These are phyloP conservation scores for Nipponacmea schrenckii DNA, from an alignment of 2,888 invertebrate species.

Conservation along the genomic window DNA sequence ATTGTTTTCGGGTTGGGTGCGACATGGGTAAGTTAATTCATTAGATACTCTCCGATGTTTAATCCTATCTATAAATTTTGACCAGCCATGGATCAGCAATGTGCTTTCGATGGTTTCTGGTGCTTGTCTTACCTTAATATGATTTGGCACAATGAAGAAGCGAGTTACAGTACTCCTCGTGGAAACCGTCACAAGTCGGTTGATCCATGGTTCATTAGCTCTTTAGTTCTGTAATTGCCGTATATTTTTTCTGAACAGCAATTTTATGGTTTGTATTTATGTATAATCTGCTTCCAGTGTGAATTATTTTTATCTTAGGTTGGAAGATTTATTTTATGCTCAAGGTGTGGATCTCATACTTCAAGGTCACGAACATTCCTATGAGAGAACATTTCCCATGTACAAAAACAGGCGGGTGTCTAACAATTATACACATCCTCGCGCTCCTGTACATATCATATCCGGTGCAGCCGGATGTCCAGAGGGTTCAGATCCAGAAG, in stretches of 20 bases:
- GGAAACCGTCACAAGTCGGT: too few species aligned
- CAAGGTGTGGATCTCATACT: slow-evolving; percentile 57
- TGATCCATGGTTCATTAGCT: too few species aligned
- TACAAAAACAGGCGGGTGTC: slow-evolving; percentile 41
- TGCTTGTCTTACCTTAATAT: too few species aligned
- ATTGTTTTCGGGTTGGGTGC: slow-evolving; percentile 23
- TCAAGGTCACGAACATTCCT: slow-evolving; percentile 53
- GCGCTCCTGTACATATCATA: slow-evolving; percentile 54
- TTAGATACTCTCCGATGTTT: not conserved
- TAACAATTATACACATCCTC: slow-evolving; percentile 47
- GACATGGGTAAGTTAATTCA: slow-evolving; percentile 27
- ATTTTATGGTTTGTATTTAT: too few species aligned
- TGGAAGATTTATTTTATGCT: slow-evolving; percentile 58
- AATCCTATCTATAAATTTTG: too few species aligned
- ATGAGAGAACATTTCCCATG: slow-evolving; percentile 58
- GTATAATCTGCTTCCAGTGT: too few species aligned
- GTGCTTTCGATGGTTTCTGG: too few species aligned
- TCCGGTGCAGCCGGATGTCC: slow-evolving; percentile 49
- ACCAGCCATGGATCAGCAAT: too few species aligned
- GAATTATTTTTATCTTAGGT: slow-evolving; percentile 31
- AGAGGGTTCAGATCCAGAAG: slow-evolving; percentile 31
- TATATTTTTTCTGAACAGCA: too few species aligned
- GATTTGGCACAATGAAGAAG: too few species aligned
- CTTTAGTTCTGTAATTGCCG: too few species aligned
- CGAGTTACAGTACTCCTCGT: too few species aligned